Conservation (phyloP, 2,888 invertebrate genomes). For the Agrochola lota region DNA sequence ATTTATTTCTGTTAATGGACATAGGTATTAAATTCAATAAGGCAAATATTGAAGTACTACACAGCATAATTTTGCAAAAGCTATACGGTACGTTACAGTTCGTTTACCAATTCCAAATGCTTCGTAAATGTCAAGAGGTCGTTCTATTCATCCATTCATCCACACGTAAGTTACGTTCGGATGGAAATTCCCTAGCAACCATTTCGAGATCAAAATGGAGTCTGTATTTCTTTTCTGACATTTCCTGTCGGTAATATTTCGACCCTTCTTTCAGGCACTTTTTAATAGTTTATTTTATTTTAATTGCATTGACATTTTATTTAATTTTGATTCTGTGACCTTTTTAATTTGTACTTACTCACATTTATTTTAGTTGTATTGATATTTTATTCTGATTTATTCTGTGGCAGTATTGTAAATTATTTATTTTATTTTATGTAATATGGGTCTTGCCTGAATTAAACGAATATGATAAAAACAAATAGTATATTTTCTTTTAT, state of each 20-base stretch:
- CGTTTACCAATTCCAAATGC: slow-evolving; percentile 15
- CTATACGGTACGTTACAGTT: background rate
- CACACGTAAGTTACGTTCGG: slow-evolving; percentile 15
- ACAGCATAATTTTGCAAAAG: background rate
- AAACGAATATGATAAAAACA: no score
- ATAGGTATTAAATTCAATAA: background rate
- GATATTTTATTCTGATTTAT: no score
- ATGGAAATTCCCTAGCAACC: slow-evolving; percentile 26
- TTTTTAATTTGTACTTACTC: no score
- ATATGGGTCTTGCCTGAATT: no score
- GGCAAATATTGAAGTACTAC: background rate
- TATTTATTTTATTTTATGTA: no score
- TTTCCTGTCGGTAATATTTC: background rate
- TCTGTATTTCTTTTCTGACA: slow-evolving; percentile 1
- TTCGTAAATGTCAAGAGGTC: slow-evolving; percentile 37
- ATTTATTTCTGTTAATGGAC: background rate
- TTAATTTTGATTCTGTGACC: no score
- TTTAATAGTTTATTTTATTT: no score
- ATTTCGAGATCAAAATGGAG: slow-evolving; percentile 26
- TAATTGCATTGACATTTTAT: no score
- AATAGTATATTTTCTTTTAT: background rate
- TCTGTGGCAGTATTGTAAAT: no score
- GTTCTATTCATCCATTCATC: slow-evolving; percentile 21
- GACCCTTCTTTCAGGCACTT: background rate
- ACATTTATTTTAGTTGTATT: no score